A percentile compares a stretch with the other conserved stretches of the same genome.
phyloP scores from a whole-genome alignment of 2,888 invertebrate genomes.

The Lamproptera curius region DNA sequence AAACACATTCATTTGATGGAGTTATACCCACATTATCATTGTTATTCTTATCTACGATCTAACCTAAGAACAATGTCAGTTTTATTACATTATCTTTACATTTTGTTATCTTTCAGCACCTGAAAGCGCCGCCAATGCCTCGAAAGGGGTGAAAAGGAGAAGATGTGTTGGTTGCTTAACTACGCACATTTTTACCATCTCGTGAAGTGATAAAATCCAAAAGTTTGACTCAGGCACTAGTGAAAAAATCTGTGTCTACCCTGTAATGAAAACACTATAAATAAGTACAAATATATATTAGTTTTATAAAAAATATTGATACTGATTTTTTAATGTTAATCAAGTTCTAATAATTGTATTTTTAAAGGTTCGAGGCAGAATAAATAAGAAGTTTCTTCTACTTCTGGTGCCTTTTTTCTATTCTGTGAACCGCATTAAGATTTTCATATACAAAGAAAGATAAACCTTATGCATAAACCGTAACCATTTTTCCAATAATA shows the following conservation, averaged over 20 bases:
- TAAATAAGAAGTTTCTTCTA: background rate
- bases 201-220: background rate
- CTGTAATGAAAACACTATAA: background rate
- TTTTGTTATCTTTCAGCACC: background rate
- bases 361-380: background rate
- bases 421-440: no score
- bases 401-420: background rate
- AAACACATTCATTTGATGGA: constrained; percentile 23
- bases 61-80: constrained; percentile 18
- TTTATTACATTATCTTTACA: constrained; percentile 24
- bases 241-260: background rate
- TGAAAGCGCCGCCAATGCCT: background rate
- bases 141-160: no score
- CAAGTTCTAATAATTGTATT: background rate
- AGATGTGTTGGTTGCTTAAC: background rate
- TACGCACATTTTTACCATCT: background rate
- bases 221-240: background rate
- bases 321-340: background rate
- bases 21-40: constrained; percentile 23
- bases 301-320: no score
- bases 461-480: no score
- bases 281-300: background rate
- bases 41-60: constrained; percentile 13
- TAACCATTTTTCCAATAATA: no score
- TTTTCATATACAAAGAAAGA: no score